Conservation (phyloP, 2,113 vertebrate genomes). For the Sapajus apella region DNA sequence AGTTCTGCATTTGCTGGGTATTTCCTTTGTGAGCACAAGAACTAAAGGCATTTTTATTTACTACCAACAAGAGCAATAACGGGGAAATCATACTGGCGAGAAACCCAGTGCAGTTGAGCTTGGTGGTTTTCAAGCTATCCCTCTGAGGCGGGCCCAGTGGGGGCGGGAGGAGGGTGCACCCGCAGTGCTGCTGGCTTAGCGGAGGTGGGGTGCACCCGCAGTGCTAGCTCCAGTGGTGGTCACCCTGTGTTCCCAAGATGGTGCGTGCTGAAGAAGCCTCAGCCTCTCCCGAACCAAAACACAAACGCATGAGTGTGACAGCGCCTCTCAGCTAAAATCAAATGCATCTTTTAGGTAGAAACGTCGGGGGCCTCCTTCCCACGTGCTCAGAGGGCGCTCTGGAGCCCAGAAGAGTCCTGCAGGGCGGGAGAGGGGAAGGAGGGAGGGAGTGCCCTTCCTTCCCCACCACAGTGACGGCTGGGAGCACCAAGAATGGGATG, state of each 20-base stretch:
- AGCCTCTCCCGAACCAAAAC: neutral
- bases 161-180: too few relatives aligned
- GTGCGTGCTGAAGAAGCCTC: too few relatives aligned
- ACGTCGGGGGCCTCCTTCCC: neutral
- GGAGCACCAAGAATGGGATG: neutral
- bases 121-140: neutral
- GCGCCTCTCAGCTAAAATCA: neutral
- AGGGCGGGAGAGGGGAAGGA: neutral
- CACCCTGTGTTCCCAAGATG: neutral
- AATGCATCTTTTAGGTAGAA: neutral
- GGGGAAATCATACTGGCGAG: neutral
- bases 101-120: too few relatives aligned
- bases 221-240: neutral
- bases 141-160: too few relatives aligned
- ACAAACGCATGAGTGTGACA: neutral
- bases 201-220: too few relatives aligned
- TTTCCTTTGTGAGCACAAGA: neutral
- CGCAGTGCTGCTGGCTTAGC: too few relatives aligned
- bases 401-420: neutral
- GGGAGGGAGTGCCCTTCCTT: neutral
- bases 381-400: neutral
- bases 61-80: neutral
- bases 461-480: neutral
- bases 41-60: neutral
- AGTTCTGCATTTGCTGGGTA: neutral